A percentile compares a stretch with the other conserved stretches of the same genome.
Conservation (phyloP, 2,797 vertebrate species). For the Malacoraja senta region DNA sequence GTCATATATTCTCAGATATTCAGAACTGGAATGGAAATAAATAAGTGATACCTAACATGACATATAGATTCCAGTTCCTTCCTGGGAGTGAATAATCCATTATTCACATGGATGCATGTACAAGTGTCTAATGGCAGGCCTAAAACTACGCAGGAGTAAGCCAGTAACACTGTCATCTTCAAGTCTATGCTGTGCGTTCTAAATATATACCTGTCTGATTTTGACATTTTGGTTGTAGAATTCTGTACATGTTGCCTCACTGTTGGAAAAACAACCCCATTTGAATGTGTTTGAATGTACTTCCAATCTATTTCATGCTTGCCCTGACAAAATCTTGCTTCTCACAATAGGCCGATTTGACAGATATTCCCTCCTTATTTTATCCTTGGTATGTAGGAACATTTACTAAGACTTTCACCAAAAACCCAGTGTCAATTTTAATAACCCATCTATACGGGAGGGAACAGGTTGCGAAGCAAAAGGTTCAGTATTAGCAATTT, state of each 20-base stretch:
- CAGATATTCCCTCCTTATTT: background rate
- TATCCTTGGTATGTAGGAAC: background rate
- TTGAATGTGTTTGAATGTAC: background rate
- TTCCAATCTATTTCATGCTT: background rate
- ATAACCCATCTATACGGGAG: background rate
- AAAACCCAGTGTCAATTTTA: background rate
- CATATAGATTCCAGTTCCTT: background rate
- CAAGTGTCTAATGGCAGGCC: background rate
- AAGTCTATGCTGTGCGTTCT: background rate
- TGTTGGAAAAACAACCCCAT: background rate
- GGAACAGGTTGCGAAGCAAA: background rate
- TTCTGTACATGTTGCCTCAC: background rate
- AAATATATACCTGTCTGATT: background rate
- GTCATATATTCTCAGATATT: background rate
- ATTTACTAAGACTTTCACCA: background rate
- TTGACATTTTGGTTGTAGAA: background rate
- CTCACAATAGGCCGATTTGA: background rate
- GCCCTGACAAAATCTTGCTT: background rate
- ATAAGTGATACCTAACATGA: slow-evolving; percentile 5
- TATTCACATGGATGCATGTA: slow-evolving; percentile 9
- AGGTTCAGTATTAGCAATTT: background rate
- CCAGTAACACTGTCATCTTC: background rate
- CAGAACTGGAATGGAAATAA: background rate
- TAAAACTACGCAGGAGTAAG: background rate
- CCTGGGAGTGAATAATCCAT: background rate